Base-by-base conservation (phyloP, 2,113 vertebrate species). In the Microcebus lehilahytsara region DNA sequence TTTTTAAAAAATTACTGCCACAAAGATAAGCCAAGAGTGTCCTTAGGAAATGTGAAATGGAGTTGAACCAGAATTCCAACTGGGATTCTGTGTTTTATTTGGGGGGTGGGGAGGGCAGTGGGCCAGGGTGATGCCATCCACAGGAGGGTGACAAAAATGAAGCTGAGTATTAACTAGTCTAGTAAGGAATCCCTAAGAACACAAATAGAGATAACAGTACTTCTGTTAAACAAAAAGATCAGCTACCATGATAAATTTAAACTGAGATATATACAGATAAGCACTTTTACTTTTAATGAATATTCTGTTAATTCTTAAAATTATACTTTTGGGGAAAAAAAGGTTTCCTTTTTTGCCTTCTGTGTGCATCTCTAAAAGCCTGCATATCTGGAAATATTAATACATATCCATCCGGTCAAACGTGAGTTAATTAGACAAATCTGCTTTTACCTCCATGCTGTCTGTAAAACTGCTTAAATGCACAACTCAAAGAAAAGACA, bases 281-380 rank as follows among this genome's bases (percentile, higher is more conserved):
- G 19, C 30, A 79, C 25, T 56, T 93, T 14, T 16, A 22, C 74
- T 34, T 93, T 85, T n/a, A 42, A 32, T 81, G 64, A 87, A 23
- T 81, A 53, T 72, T 95, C 37, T 51, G 30, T 62, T 91, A 62
- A 85, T 88, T 96, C 71, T 81, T 72, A 58, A 95, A 96, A 87
- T 92, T 27, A 64, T 9, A 17, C 46, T 88, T 90, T 75, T 75
- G 71, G 27, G 60, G 23, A 10, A 64, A 46, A 79, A 92, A 71
- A 78, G 0, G 9, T 66, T 27, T 13, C 58, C n/a, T 5, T 23
- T 17, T 85, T 22, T 25, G 14, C 17, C 60, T n/a, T 60, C 49
- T 25, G 2, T 85, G 53, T 64, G 34, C 30, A 64, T 81, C 51
- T 72, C 74, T 64, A n/a, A 93, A 96, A 96, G 9, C 67, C 40